Percentiles rank a stretch among this genome's conserved stretches.
Evolutionary conservation across 1,140 invertebrate species (phyloP).

Genomic region (Solenopsis invicta): DNA sequence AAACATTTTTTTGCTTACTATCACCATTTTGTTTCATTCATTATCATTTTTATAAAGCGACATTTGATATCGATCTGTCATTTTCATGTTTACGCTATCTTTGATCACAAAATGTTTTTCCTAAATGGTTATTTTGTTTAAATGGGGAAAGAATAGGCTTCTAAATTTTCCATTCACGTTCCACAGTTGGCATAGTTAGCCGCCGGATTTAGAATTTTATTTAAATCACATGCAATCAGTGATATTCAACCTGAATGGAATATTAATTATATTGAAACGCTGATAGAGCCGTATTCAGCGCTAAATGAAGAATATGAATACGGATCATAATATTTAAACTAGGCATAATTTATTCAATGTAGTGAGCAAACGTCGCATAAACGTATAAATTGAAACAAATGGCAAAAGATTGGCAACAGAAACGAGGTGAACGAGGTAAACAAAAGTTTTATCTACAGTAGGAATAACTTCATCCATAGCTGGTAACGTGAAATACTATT

Average conservation of each 20-base stretch:
- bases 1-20: constrained; percentile 45
- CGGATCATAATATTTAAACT: background rate
- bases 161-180: background rate
- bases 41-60: background rate
- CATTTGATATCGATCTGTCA: background rate
- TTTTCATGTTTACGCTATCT: background rate
- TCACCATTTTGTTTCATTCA: constrained; percentile 1
- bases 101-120: background rate
- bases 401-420: background rate
- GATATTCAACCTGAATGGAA: constrained; percentile 20
- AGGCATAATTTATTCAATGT: background rate
- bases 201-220: background rate
- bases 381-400: constrained; percentile 5
- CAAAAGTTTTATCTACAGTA: background rate
- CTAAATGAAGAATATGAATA: background rate
- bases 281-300: background rate
- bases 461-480: background rate
- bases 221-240: background rate
- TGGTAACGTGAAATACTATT: background rate
- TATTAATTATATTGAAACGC: constrained; percentile 11
- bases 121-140: background rate
- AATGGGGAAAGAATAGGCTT: background rate
- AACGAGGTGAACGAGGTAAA: background rate
- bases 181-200: background rate
- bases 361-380: background rate